These are phyloP conservation scores for Conchocele bisecta DNA, from an alignment of 2,888 invertebrate species.

Conservation along the genomic window DNA sequence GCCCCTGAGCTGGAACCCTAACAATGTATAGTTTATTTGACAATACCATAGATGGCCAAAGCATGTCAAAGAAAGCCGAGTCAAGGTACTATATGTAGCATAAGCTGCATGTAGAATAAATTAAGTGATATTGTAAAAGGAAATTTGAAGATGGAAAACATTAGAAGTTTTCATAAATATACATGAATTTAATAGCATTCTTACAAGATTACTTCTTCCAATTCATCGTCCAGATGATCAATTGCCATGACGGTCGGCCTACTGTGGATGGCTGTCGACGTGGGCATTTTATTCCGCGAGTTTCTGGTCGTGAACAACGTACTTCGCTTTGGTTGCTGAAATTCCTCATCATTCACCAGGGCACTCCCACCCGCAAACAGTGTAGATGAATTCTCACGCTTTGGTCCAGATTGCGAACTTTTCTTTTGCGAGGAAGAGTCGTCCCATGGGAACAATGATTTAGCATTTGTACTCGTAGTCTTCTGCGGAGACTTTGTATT, in stretches of 20 bases:
- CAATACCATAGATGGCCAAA: too few relatives aligned
- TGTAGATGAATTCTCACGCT: conserved; percentile 63
- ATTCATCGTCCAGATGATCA: conserved; percentile 78
- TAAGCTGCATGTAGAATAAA: too few relatives aligned
- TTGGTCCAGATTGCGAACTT: conserved; percentile 48
- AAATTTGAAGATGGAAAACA: too few relatives aligned
- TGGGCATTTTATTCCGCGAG: conserved; percentile 67
- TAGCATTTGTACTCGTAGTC: conserved; percentile 40
- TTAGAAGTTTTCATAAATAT: too few relatives aligned
- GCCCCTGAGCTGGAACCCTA: too few relatives aligned
- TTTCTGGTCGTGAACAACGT: conserved; percentile 55
- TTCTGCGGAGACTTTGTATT: conserved; percentile 45
- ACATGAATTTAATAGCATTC: too few relatives aligned
- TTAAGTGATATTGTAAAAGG: too few relatives aligned
- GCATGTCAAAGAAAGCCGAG: too few relatives aligned
- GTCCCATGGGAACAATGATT: conserved; percentile 69
- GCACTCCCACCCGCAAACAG: conserved; percentile 76
- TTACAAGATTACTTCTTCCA: conserved; percentile 79
- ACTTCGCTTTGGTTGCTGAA: conserved; percentile 30
- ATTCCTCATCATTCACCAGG: conserved; percentile 73
- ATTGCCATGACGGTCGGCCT: conserved; percentile 75
- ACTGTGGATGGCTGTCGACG: conserved; percentile 69
- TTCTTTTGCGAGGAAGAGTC: conserved; percentile 45
- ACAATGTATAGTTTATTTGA: too few relatives aligned
- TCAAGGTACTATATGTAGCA: too few relatives aligned